Evolutionary conservation across 1,140 invertebrate species (phyloP), one percentile per base, ranked within the genome.

Genomic region (Brachionus sp.): DNA sequence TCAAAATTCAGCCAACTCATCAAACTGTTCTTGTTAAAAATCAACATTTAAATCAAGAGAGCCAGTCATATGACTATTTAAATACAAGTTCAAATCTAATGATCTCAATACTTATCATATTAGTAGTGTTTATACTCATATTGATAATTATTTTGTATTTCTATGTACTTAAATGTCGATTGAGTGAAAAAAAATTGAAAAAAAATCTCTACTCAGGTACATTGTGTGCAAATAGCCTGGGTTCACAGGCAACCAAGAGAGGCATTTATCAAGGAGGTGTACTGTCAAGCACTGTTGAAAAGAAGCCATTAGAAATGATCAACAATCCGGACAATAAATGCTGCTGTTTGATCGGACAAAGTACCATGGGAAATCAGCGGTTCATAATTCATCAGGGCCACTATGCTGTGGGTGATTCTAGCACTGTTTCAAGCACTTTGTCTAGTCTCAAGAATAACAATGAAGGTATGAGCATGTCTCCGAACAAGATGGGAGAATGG

Each of bases 111-210:
- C 23, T 75, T 6, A 35, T 75, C 9, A 46, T 75, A 46, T 10
- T 75, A 29, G 70, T 75, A 16, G 23, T 75, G 6, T 75, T 75
- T 23, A 75, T 75, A 5, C 42, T 75, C 10, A 46, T 75, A 46
- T 46, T 75, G 25, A 75, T 75, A 9, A 46, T 29, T 23, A 29
- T 75, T 50, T 75, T 75, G 42, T 75, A 75, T 35, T 46, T 75
- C 23, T 75, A 75, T 44, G 42, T 75, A 3, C 19, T 46, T 12
- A 75, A 50, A 13, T 75, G 70, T 75, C 25, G 70, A 46, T 13
- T 75, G 19, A 75, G 44, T 46, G 39, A 75, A 35, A 75, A 75
- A 46, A 75, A 75, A 9, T 25, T 75, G 42, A 75, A 75, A 75
- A 75, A 75, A 75, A 75, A 46, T 46, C 10, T 75, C 0, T 75